Evolutionary conservation across 1,140 invertebrate species (phyloP), one percentile per base, ranked within the genome.

Genomic region (Atta colombica): DNA sequence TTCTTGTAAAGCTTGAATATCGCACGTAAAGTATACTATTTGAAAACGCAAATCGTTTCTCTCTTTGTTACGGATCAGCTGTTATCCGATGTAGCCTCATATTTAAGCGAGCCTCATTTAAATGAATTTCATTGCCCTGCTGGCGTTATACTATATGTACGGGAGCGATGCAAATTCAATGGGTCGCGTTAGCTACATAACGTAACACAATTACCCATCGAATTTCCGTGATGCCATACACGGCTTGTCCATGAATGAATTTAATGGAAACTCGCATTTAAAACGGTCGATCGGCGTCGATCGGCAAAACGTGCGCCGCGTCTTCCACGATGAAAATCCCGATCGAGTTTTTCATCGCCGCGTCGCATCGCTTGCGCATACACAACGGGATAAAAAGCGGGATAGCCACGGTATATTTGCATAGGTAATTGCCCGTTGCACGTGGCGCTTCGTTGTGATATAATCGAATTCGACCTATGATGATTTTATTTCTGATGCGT

Each of bases 391-490:
- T 86, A 90, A 90, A 88, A 90, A 65, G 55, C 53, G 69, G 63
- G 53, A 60, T 77, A 63, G 86, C 71, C 82, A 51, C 25, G 49
- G 51, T 58, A 25, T 88, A 90, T 90, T 90, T 90, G 89, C 89
- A 90, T 90, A 90, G 89, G 89, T 90, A 90, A 90, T 90, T 90
- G 89, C 82, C 78, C 78, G 87, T 88, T 72, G 77, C 75, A 85
- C 80, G 58, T 87, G 81, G 39, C 66, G 45, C n/a, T 68, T 82
- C 87, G 89, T 86, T 90, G 87, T 77, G 66, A 69, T 65, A 66
- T 87, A 88, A 82, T 86, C 89, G 81, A 88, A 90, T 90, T 90
- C 81, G 89, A 72, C 35, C 89, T 61, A 12, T 66, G 65, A 81
- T 86, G 89, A 90, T 90, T 90, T 91, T 90, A 86, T 88, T 90